These are phyloP conservation scores for Amia ocellicauda DNA, from an alignment of 2,113 vertebrate species.

Conservation along the genomic window DNA sequence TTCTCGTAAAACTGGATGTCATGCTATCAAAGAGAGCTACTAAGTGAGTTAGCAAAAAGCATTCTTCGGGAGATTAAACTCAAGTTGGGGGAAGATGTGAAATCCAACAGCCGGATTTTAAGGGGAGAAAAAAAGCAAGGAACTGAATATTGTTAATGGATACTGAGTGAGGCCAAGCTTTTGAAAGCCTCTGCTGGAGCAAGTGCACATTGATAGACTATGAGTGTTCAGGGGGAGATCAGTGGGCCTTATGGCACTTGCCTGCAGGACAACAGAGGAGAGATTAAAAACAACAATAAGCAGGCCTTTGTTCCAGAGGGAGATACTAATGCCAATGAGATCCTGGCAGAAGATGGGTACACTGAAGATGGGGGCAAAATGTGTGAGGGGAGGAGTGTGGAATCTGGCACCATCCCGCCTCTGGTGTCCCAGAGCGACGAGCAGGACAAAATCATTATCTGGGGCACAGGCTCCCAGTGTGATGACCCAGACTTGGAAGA, in stretches of 20 bases:
- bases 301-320: constrained; percentile 31
- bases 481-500: constrained; percentile 68
- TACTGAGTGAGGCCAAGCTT: constrained; percentile 34
- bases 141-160: constrained; percentile 47
- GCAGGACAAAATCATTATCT: constrained; percentile 58
- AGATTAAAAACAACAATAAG: constrained; percentile 60
- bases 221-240: constrained; percentile 52
- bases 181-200: constrained; percentile 29
- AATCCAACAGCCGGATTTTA: not conserved
- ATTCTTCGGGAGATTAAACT: not conserved
- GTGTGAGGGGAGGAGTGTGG: constrained; percentile 25
- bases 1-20: no score
- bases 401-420: constrained; percentile 25
- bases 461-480: constrained; percentile 61
- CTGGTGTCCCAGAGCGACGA: constrained; percentile 36
- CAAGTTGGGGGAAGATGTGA: constrained; percentile 25
- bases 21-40: no score
- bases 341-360: constrained; percentile 30
- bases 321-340: constrained; percentile 64
- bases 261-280: constrained; percentile 36
- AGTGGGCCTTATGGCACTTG: constrained; percentile 21
- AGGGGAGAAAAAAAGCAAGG: constrained; percentile 17
- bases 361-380: constrained; percentile 23
- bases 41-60: no score
- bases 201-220: constrained; percentile 28